Evolutionary conservation across 2,113 vertebrate species (phyloP).

Genomic region (Rhabdornis inornatus): DNA sequence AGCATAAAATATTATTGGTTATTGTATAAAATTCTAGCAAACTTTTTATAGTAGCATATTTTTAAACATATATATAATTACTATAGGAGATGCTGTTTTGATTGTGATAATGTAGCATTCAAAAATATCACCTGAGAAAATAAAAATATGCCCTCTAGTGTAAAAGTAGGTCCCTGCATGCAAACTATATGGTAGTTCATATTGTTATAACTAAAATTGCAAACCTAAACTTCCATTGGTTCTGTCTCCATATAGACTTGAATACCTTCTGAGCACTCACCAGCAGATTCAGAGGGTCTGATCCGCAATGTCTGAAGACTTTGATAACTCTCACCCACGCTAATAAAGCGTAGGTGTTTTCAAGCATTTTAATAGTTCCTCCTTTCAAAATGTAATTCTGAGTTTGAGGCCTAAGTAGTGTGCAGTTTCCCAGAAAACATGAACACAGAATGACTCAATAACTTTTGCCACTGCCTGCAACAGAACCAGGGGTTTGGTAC

Average conservation of each 20-base stretch:
- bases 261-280: fast-evolving
- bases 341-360: not conserved
- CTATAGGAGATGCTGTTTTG: not conserved
- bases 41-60: not conserved
- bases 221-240: not conserved
- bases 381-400: not conserved
- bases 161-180: not conserved
- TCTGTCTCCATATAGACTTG: not conserved
- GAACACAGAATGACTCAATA: not conserved
- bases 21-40: not conserved
- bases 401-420: not conserved
- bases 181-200: not conserved
- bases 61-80: not conserved
- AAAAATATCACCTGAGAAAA: not conserved
- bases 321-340: not conserved
- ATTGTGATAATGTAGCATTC: not conserved
- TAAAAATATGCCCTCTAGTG: not conserved
- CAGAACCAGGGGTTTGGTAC: not conserved
- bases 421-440: not conserved
- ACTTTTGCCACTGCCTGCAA: not conserved
- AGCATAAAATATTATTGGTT: not conserved
- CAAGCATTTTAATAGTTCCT: not conserved
- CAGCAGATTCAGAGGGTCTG: not conserved
- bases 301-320: not conserved
- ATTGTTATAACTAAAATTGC: not conserved